Evolutionary conservation across 1,140 invertebrate genomes (phyloP), one percentile per base, ranked within the genome.

Genomic region (Pseudachorutes palmiensis): DNA sequence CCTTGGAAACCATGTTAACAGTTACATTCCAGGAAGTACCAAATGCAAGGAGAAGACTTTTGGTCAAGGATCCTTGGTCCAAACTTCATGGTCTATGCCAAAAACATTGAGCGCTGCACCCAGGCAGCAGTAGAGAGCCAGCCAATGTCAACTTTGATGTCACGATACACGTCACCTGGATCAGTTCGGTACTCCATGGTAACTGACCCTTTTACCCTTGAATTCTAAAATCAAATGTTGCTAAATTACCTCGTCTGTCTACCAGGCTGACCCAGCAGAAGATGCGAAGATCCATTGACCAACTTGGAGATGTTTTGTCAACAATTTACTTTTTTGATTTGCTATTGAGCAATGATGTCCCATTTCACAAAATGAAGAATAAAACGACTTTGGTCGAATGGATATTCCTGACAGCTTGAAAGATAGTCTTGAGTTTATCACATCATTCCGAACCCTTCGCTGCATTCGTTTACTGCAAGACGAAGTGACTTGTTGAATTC

Each of bases 401-500:
- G n/a, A n/a, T n/a, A n/a, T n/a, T n/a, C n/a, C n/a, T n/a, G n/a
- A n/a, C n/a, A n/a, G n/a, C n/a, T n/a, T n/a, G n/a, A n/a, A n/a
- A n/a, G n/a, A n/a, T n/a, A 55, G 24, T 55, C 51, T 16, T 55
- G 24, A 14, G 9, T 5, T 12, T 61, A 36, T 85, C 82, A 90
- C 71, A 90, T 88, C 88, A 97, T 88, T 68, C 91, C 92, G 80
- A 96, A 97, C 48, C 93, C 94, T 83, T 96, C 92, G 32, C 87
- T 91, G 57, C 93, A 93, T 83, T 97, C 94, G 77, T 89, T 94
- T 75, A 96, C 93, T 67, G 94, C 92, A 75, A 93, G 81, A 28
- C 94, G 82, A 55, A 97, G 81, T 33, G 91, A 88, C 76, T 89
- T 88, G 76, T 95, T 92, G 74, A 97, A 92, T 72, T 92, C 88